These are phyloP conservation scores for Anhinga rufa DNA, from an alignment of 2,113 vertebrate species.

Conservation along the genomic window DNA sequence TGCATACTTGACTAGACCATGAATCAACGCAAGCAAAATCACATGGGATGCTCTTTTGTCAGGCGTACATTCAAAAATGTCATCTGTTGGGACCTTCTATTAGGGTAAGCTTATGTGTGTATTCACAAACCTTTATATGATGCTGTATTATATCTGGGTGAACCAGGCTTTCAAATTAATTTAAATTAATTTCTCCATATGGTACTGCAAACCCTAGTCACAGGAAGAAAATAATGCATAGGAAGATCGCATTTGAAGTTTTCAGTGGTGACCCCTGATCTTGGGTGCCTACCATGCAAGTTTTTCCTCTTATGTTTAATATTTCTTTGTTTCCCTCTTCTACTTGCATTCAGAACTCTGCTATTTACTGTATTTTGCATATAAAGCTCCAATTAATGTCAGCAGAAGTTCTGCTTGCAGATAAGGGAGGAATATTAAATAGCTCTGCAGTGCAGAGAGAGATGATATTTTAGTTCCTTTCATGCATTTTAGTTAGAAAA, in stretches of 20 bases:
- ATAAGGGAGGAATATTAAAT: conserved; percentile 56
- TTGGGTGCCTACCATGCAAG: not conserved
- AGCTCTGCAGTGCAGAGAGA: conserved; percentile 44
- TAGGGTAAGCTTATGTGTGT: not conserved
- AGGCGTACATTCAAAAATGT: not conserved
- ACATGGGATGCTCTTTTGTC: not conserved
- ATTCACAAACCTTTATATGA: not conserved
- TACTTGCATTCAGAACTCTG: not conserved
- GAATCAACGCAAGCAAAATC: not conserved
- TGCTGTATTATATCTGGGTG: not conserved
- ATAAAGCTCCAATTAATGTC: not conserved
- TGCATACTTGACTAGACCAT: not conserved
- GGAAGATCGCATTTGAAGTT: not conserved
- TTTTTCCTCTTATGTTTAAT: not conserved
- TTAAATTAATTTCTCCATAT: not conserved
- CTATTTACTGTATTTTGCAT: not conserved
- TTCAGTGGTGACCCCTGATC: not conserved
- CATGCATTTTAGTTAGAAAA: conserved; percentile 17
- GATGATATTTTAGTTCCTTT: conserved; percentile 43
- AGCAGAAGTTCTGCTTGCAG: conserved; percentile 22
- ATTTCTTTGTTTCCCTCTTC: not conserved
- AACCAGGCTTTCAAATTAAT: not conserved
- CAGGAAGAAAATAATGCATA: not conserved
- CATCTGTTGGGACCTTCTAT: not conserved
- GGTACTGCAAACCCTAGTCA: not conserved